These are phyloP conservation scores for Crotalus viridis DNA, from an alignment of 2,113 vertebrate genomes.

Conservation along the genomic window DNA sequence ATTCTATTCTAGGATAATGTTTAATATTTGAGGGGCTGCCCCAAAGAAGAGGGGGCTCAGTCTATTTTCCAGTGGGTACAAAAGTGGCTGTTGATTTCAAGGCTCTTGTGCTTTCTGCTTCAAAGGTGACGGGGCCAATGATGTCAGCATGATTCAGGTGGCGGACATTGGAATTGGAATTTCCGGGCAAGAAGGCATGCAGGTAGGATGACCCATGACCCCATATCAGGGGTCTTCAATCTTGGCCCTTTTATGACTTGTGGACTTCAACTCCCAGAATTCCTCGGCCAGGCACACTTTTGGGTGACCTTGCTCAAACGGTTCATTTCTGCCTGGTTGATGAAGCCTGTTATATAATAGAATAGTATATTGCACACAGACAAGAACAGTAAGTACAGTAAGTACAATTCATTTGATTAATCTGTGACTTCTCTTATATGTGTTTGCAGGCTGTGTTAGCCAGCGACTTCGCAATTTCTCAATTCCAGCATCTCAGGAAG, in stretches of 20 bases:
- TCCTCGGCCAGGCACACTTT: too few species aligned
- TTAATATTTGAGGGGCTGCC: too few species aligned
- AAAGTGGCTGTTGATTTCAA: background rate
- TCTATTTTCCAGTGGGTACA: background rate
- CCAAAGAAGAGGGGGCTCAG: too few species aligned
- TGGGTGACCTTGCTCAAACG: too few species aligned
- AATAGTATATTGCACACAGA: background rate
- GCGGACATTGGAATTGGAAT: conserved; percentile 82
- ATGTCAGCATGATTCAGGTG: conserved; percentile 87
- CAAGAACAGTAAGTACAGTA: too few species aligned
- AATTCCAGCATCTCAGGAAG: conserved; percentile 76
- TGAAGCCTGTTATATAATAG: background rate
- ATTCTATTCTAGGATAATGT: too few species aligned
- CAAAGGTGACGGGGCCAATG: conserved; percentile 85
- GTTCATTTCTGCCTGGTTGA: too few species aligned
- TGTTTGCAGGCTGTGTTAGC: conserved; percentile 79
- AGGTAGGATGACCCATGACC: conserved; percentile 66
- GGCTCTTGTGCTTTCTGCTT: background rate
- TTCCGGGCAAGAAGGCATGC: conserved; percentile 87
- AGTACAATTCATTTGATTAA: background rate
- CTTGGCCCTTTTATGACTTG: too few species aligned
- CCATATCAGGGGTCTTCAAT: too few species aligned
- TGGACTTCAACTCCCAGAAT: too few species aligned
- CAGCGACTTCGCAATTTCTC: conserved; percentile 82
- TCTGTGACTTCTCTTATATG: background rate